Evolutionary conservation across 2,797 vertebrate species (phyloP).

Genomic region (Cossypha polioptera): DNA sequence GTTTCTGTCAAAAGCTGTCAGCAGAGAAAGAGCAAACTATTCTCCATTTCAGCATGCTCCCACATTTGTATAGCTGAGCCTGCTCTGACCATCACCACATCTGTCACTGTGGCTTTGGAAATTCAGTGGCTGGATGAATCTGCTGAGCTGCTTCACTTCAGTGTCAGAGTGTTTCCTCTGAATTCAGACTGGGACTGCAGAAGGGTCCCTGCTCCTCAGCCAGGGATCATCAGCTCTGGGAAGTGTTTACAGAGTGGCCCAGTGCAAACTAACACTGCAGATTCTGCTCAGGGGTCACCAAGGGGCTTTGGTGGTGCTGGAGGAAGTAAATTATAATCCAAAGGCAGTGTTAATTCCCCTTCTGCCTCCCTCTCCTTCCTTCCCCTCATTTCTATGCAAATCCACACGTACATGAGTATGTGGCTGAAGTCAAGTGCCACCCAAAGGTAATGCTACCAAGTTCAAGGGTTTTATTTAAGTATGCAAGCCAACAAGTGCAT

Average conservation of each 20-base stretch:
- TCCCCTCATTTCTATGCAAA: background rate
- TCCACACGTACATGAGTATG: accelerated
- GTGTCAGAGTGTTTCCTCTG: accelerated
- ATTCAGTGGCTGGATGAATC: background rate
- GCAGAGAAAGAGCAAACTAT: conserved; percentile 12
- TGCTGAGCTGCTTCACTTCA: background rate
- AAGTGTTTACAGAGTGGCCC: background rate
- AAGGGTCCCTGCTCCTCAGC: background rate
- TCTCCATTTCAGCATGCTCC: background rate
- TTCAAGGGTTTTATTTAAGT: background rate
- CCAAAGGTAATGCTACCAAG: background rate
- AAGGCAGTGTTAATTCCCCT: background rate
- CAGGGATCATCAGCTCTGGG: background rate
- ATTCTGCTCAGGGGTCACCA: background rate
- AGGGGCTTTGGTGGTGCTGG: background rate
- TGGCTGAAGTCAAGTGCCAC: background rate
- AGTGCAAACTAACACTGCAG: background rate
- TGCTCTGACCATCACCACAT: background rate
- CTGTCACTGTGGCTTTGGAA: background rate
- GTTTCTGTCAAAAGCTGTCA: conserved; percentile 44
- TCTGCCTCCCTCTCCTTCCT: background rate
- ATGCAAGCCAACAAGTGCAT: background rate
- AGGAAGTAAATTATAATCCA: background rate
- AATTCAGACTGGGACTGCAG: background rate
- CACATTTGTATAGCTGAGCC: background rate